These are phyloP conservation scores for Eilema depressum DNA, from an alignment of 2,888 invertebrate species.

Conservation along the genomic window DNA sequence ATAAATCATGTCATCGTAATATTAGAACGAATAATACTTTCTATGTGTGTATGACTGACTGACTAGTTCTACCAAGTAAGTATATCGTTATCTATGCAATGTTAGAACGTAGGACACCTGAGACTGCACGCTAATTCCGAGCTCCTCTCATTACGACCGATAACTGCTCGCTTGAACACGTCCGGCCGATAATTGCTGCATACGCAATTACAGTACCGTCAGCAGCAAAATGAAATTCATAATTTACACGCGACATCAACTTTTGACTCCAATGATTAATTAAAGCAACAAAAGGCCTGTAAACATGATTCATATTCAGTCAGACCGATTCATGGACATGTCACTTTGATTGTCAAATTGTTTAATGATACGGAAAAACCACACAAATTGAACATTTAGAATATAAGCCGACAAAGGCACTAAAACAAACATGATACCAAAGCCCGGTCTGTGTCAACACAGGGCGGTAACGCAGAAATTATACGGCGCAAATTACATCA, in stretches of 20 bases:
- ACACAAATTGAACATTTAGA: conserved; percentile 54
- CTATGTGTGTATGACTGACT: no score
- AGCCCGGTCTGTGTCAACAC: conserved; percentile 56
- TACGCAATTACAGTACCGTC: conserved; percentile 73
- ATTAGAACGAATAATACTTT: no score
- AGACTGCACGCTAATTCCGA: conserved; percentile 64
- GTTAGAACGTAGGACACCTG: conserved; percentile 58
- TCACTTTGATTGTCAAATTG: conserved; percentile 58
- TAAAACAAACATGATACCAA: conserved; percentile 57
- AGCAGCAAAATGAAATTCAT: conserved; percentile 61
- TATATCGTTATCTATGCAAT: conserved; percentile 48
- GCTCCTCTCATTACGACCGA: conserved; percentile 63
- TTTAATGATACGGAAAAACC: conserved; percentile 57
- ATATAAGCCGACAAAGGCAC: conserved; percentile 26
- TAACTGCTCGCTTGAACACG: conserved; percentile 68
- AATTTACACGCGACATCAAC: conserved; percentile 46
- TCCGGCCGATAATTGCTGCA: conserved; percentile 72
- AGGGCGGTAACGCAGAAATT: conserved; percentile 71
- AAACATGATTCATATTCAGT: conserved; percentile 65
- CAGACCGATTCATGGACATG: conserved; percentile 59
- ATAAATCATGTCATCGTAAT: no score
- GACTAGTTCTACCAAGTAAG: conserved; percentile 22
- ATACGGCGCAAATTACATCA: conserved; percentile 79
- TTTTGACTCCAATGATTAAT: conserved; percentile 65
- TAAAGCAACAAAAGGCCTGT: conserved; percentile 75